phyloP scores from a whole-genome alignment of 2,888 invertebrate species.

The Cephus pulcher region DNA sequence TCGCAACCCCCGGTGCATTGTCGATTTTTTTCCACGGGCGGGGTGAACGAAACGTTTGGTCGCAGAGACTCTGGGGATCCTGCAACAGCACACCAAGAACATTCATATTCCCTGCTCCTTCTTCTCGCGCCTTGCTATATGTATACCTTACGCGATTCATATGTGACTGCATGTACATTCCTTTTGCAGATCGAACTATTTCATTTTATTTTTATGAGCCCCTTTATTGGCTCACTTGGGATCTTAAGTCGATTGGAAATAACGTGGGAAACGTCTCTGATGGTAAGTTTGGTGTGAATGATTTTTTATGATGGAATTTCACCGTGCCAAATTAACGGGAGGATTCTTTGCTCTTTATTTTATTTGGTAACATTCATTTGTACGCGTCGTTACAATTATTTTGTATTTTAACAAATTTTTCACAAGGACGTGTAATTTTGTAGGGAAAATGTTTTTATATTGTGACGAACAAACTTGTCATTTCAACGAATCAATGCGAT shows the following conservation, averaged over 20 bases:
- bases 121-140: background rate
- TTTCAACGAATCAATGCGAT: background rate
- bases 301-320: background rate
- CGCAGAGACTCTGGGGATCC: conserved; percentile 6
- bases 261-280: background rate
- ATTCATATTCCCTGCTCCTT: conserved; percentile 36
- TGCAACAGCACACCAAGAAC: conserved; percentile 30
- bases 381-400: background rate
- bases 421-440: background rate
- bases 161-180: background rate
- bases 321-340: background rate
- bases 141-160: background rate
- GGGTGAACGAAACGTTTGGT: conserved; percentile 39
- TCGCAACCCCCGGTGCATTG: conserved; percentile 62
- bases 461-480: background rate
- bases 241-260: background rate
- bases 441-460: background rate
- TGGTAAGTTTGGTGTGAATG: background rate
- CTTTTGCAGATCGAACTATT: background rate
- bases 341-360: background rate
- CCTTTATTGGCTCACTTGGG: background rate
- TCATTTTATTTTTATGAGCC: background rate
- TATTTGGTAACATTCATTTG: background rate
- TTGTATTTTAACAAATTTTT: too few relatives aligned
- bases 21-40: conserved; percentile 52